Conservation (phyloP, 2,113 vertebrate genomes). For the Eonycteris spelaea region DNA sequence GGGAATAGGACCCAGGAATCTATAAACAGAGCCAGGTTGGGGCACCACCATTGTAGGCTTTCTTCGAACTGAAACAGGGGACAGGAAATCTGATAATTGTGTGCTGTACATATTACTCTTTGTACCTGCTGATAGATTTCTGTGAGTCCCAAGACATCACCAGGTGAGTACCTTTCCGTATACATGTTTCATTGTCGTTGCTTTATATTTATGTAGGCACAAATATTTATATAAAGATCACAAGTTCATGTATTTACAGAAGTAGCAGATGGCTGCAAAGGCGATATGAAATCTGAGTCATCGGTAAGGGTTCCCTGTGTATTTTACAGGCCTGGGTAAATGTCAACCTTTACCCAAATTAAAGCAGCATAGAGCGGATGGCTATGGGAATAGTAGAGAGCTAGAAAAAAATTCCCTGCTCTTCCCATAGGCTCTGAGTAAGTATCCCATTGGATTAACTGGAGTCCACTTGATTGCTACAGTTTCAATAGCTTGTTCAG, state of each 20-base stretch:
- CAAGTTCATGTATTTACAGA: constrained; percentile 42
- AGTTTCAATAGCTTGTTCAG: constrained; percentile 86
- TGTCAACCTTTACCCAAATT: constrained; percentile 22
- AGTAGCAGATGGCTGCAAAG: constrained; percentile 51
- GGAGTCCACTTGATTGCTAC: constrained; percentile 80
- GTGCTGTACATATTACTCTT: neutral
- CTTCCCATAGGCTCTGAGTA: constrained; percentile 51
- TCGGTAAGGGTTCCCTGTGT: neutral
- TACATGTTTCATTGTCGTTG: neutral
- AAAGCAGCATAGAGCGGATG: neutral
- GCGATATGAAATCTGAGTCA: neutral
- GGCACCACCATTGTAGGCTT: neutral
- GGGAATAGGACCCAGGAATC: neutral
- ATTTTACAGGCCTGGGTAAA: constrained; percentile 49
- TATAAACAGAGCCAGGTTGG: neutral
- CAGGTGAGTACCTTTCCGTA: constrained; percentile 31
- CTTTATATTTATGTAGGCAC: neutral
- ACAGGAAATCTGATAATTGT: neutral
- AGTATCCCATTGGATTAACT: constrained; percentile 81
- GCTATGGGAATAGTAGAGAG: neutral
- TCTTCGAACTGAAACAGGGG: neutral
- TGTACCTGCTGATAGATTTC: constrained; percentile 29
- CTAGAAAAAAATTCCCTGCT: constrained; percentile 12
- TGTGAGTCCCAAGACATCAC: neutral
- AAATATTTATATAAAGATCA: constrained; percentile 55